Percentiles rank a stretch among this genome's conserved stretches.
Conservation (phyloP, 2,113 vertebrate species). For the Mobula hypostoma region DNA sequence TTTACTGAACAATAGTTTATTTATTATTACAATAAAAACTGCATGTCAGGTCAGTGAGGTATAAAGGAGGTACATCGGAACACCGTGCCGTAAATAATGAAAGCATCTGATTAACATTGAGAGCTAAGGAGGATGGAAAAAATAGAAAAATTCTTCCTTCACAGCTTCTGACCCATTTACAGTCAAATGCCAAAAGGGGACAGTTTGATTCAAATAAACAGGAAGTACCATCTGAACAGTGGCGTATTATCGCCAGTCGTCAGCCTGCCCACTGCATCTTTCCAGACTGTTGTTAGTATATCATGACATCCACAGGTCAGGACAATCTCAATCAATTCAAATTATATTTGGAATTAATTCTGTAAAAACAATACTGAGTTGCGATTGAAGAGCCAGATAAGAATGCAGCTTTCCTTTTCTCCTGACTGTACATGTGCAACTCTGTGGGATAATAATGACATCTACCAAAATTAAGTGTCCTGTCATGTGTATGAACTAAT, state of each 20-base stretch:
- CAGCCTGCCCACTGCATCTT: constrained; percentile 45
- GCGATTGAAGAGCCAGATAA: neutral
- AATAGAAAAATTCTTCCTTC: constrained; percentile 43
- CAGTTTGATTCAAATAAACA: constrained; percentile 45
- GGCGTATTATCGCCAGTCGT: constrained; percentile 47
- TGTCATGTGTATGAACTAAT: neutral
- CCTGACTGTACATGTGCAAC: neutral
- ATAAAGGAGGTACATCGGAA: constrained; percentile 51
- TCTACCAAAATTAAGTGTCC: neutral
- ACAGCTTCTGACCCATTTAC: constrained; percentile 51
- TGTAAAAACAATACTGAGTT: neutral
- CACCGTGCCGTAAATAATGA: constrained; percentile 51
- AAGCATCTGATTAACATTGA: constrained; percentile 51
- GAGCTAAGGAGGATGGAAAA: constrained; percentile 38
- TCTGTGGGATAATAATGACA: neutral
- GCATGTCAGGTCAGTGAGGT: constrained; percentile 49
- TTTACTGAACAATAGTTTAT: constrained; percentile 75
- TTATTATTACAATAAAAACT: constrained; percentile 67
- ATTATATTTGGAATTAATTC: neutral
- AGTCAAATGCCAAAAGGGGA: constrained; percentile 47
- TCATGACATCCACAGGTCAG: constrained; percentile 43
- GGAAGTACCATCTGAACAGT: constrained; percentile 52
- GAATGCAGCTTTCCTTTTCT: neutral
- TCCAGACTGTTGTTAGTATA: constrained; percentile 54
- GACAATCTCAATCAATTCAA: neutral